Evolutionary conservation across 2,888 invertebrate species (phyloP), one percentile per base, ranked within the genome.

Genomic region (Ectemnius continuus): DNA sequence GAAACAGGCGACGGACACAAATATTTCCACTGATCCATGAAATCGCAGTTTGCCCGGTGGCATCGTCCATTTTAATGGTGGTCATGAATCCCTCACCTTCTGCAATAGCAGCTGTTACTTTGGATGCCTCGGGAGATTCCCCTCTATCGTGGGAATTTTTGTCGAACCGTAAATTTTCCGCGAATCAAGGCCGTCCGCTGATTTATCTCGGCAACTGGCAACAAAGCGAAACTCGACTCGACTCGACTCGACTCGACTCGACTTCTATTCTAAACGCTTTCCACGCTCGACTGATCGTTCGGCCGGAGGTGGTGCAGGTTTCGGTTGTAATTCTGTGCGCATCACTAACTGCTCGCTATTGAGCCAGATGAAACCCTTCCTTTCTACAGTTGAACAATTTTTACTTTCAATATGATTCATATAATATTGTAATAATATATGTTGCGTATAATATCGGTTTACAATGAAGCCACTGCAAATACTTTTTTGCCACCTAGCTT

Each of bases 131-230:
- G 11, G 11, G 45, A 45, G 61, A 18, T 45, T 52, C 61, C 59
- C 14, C n/a, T 16, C 52, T 57, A 23, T 56, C 81, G 77, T 81
- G 81, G 69, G 75, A 82, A 75, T 71, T 79, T 65, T 56, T 58
- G 67, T 72, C 61, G 73, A 76, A 67, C 76, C 74, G 75, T 71
- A 74, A 81, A 79, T 81, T 81, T 81, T 76, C 67, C 75, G 48
- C 66, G 63, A 81, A 75, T 77, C 77, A 77, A 74, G 72, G 67
- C 23, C 70, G n/a, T 47, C 48, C 36, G 60, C 47, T 63, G 70
- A 76, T 81, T 78, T 80, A 80, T 80, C 72, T 73, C 59, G 45
- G 62, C 70, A 71, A 73, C 80, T 58, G 45, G 62, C 70, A 71
- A 73, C 80, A 81, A 77, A 70, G 46, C 59, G 61, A 69, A 14